A percentile compares a stretch with the other conserved stretches of the same genome.
These are phyloP conservation scores for Ectropis crepuscularia DNA, from an alignment of 2,888 invertebrate species.

Conservation along the genomic window DNA sequence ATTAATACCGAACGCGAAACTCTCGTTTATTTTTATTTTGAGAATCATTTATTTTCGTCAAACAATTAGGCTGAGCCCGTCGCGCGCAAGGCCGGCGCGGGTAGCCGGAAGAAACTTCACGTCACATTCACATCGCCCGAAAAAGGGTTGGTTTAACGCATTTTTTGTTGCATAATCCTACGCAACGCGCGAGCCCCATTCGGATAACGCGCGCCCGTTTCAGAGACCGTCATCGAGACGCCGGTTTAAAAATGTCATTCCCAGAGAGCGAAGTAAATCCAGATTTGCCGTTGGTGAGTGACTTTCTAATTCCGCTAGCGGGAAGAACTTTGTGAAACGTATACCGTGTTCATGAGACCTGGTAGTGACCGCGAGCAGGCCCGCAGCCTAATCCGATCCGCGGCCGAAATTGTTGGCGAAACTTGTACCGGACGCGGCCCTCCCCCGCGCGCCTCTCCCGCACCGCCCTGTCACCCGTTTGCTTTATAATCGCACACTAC, in stretches of 20 bases:
- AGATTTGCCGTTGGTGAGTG: conserved; percentile 79
- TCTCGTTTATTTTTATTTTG: conserved; percentile 81
- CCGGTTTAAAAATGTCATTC: conserved; percentile 78
- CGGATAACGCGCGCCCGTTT: conserved; percentile 62
- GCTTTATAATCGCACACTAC: conserved; percentile 73
- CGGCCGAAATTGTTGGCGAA: conserved; percentile 69
- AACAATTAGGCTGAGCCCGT: conserved; percentile 78
- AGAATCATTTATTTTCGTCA: conserved; percentile 83
- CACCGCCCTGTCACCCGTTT: conserved; percentile 51
- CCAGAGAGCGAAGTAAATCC: conserved; percentile 74
- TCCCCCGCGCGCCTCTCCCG: conserved; percentile 20
- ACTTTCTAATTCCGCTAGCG: conserved; percentile 79
- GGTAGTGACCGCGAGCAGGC: conserved; percentile 74
- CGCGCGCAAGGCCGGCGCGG: conserved; percentile 65
- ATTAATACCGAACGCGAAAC: conserved; percentile 77
- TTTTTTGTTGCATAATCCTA: conserved; percentile 76
- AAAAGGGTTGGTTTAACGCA: conserved; percentile 75
- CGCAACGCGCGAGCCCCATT: conserved; percentile 61
- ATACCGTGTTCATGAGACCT: conserved; percentile 79
- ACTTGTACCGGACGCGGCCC: conserved; percentile 66
- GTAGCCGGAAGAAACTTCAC: conserved; percentile 74
- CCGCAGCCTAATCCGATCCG: conserved; percentile 77
- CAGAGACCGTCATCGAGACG: conserved; percentile 57
- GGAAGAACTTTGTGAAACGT: conserved; percentile 82
- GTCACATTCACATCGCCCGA: conserved; percentile 67